These are phyloP conservation scores for Nannoperca australis DNA, from an alignment of 2,797 vertebrate genomes.

Conservation along the genomic window DNA sequence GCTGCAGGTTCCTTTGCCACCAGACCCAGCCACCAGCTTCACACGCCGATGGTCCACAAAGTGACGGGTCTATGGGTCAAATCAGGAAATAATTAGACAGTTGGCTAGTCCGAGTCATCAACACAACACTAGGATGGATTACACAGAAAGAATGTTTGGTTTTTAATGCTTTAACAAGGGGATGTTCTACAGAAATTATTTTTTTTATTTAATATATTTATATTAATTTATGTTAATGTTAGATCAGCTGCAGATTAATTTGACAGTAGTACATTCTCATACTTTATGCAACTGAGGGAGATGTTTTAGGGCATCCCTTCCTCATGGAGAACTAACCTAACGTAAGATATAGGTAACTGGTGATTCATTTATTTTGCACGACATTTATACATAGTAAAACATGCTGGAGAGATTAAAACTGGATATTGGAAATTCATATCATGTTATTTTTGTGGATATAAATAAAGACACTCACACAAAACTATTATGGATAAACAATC, in stretches of 20 bases:
- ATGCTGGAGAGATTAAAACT: neutral
- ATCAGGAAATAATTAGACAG: neutral
- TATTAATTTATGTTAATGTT: too few relatives aligned
- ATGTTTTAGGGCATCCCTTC: neutral
- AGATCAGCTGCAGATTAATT: neutral
- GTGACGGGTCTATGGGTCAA: conserved; percentile 84
- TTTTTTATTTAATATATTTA: too few relatives aligned
- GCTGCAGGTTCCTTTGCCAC: conserved; percentile 88
- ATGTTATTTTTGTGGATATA: too few relatives aligned
- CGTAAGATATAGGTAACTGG: neutral
- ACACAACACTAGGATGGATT: neutral
- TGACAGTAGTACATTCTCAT: neutral
- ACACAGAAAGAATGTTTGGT: neutral
- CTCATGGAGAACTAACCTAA: neutral
- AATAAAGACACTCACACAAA: neutral
- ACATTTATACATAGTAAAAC: neutral
- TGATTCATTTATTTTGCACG: too few relatives aligned
- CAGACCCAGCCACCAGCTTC: conserved; percentile 88
- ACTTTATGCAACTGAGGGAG: neutral
- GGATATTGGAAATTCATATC: too few relatives aligned
- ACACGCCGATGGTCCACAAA: conserved; percentile 93
- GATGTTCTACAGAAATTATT: too few relatives aligned
- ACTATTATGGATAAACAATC: neutral
- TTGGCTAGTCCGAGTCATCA: neutral
- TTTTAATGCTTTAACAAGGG: neutral